phyloP scores from a whole-genome alignment of 2,113 vertebrate species.

The Desmodus rotundus region DNA sequence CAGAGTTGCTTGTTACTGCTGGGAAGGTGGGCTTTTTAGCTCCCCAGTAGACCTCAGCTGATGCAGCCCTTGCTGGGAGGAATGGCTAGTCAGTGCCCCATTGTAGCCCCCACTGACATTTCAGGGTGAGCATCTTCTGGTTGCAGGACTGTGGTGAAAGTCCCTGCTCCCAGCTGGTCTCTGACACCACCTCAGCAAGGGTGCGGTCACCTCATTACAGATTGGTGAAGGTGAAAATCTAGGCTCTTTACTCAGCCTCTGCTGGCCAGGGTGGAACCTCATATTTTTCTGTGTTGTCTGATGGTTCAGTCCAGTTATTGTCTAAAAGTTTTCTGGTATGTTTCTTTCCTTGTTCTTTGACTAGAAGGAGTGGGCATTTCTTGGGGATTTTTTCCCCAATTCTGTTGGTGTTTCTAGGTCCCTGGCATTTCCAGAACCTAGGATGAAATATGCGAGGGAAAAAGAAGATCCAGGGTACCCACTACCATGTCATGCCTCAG shows the following conservation, averaged over 20 bases:
- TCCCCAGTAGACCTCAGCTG: neutral
- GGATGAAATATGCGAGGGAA: neutral
- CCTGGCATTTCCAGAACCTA: neutral
- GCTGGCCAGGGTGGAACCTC: neutral
- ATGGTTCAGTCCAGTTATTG: neutral
- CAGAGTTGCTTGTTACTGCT: neutral
- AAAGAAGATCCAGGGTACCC: too few relatives aligned
- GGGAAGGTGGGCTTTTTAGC: neutral
- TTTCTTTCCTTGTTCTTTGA: neutral
- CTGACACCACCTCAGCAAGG: neutral
- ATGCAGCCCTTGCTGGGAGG: neutral
- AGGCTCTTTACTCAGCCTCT: neutral
- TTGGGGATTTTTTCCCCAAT: neutral
- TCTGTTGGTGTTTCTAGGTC: neutral
- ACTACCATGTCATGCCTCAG: too few relatives aligned
- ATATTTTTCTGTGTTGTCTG: neutral
- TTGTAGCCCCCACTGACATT: neutral
- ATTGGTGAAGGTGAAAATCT: neutral
- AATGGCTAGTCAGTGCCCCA: too few relatives aligned
- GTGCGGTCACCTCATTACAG: neutral
- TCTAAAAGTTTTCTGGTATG: neutral
- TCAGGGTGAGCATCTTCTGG: neutral
- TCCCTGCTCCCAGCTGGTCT: neutral
- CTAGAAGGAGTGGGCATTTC: neutral
- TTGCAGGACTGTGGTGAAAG: too few relatives aligned